phyloP scores from a whole-genome alignment of 92 coral and sea anemone species.

The Paramuricea clavata region DNA sequence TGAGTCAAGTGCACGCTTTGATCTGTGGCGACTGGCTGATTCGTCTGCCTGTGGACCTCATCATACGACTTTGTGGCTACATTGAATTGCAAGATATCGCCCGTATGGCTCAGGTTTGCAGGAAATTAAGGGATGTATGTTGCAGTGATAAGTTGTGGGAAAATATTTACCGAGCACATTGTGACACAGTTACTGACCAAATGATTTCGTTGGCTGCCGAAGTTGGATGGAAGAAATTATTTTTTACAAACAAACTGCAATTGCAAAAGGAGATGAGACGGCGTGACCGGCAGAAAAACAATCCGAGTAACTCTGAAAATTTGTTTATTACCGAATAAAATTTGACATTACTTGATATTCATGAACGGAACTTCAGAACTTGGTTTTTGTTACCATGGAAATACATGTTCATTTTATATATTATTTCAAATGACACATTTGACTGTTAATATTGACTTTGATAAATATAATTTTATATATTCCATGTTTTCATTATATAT shows the following conservation, averaged over 20 bases:
- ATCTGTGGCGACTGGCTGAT: slow-evolving; percentile 98
- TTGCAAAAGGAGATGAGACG: slow-evolving; percentile 92
- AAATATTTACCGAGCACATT: slow-evolving; percentile 81
- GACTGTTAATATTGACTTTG: background rate
- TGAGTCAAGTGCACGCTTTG: slow-evolving; percentile 90
- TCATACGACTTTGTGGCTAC: slow-evolving; percentile 79
- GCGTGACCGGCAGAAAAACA: slow-evolving; percentile 65
- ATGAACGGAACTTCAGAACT: background rate
- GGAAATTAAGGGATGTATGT: slow-evolving; percentile 88
- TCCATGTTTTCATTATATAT: background rate
- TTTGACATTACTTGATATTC: background rate
- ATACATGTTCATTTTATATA: background rate
- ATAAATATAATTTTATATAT: too few relatives aligned
- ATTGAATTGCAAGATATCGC: slow-evolving; percentile 89
- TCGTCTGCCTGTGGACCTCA: slow-evolving; percentile 80
- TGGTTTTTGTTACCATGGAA: background rate
- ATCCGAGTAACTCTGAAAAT: slow-evolving; percentile 5
- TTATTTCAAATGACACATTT: background rate
- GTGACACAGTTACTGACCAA: slow-evolving; percentile 87
- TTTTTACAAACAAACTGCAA: slow-evolving; percentile 92
- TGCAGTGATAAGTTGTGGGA: slow-evolving; percentile 97
- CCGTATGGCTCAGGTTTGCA: slow-evolving; percentile 89
- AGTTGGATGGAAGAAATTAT: slow-evolving; percentile 93
- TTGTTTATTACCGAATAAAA: slow-evolving; percentile 2
- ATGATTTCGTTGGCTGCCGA: slow-evolving; percentile 86